Evolutionary conservation across 2,888 invertebrate genomes (phyloP).

Genomic region (Salpingus planirostris): DNA sequence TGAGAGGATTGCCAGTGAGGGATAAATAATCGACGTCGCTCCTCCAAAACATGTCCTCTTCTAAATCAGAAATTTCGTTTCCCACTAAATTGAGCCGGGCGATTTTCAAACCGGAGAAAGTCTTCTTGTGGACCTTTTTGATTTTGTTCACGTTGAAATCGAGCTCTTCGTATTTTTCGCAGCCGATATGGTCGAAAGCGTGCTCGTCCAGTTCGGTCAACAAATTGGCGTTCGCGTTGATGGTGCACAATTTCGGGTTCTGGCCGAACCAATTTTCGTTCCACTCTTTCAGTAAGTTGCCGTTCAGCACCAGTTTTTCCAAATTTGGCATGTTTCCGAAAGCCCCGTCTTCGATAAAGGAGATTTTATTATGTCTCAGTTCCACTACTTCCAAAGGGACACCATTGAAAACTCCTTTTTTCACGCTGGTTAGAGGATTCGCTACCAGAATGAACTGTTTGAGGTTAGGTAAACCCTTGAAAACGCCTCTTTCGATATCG

Average conservation of each 20-base stretch:
- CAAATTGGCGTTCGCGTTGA: neutral
- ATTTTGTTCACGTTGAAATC: neutral
- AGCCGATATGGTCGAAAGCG: neutral
- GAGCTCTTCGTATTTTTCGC: neutral
- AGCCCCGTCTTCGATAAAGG: constrained; percentile 3
- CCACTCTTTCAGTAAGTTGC: constrained; percentile 1
- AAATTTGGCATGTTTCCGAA: constrained; percentile 5
- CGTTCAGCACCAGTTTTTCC: neutral
- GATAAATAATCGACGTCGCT: neutral
- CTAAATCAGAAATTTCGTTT: neutral
- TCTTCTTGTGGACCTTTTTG: neutral
- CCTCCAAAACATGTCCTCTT: neutral
- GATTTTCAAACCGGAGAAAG: neutral
- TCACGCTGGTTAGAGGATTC: constrained; percentile 1
- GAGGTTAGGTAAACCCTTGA: neutral
- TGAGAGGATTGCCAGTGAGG: neutral
- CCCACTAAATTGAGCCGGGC: neutral
- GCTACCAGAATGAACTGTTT: neutral
- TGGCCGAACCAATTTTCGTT: constrained; percentile 3
- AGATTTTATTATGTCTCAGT: constrained; percentile 4
- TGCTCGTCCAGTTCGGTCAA: neutral
- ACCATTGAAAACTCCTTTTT: constrained; percentile 4
- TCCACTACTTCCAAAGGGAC: constrained; percentile 3
- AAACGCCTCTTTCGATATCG: neutral
- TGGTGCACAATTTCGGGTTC: constrained; percentile 2